phyloP scores from a whole-genome alignment of 2,888 invertebrate genomes.

The Diaphora mendica region DNA sequence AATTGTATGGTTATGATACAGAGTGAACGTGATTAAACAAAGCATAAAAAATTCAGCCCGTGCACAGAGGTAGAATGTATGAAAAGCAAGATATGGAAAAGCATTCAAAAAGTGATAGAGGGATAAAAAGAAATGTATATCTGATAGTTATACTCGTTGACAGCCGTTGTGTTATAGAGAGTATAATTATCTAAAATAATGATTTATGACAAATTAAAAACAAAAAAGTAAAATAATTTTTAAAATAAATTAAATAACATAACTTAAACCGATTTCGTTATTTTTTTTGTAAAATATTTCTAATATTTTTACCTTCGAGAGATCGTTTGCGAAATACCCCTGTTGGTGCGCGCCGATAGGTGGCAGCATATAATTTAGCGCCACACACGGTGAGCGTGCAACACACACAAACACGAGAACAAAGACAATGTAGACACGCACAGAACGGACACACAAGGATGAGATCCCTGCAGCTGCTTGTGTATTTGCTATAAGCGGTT shows the following conservation, averaged over 20 bases:
- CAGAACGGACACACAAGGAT: conserved; percentile 84
- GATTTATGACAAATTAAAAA: conserved; percentile 70
- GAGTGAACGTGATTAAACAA: conserved; percentile 80
- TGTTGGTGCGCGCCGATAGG: conserved; percentile 86
- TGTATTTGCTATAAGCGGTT: conserved; percentile 85
- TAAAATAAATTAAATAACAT: conserved; percentile 65
- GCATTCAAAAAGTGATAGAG: conserved; percentile 82
- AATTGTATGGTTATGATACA: conserved; percentile 79
- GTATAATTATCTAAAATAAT: conserved; percentile 76
- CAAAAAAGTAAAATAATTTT: conserved; percentile 59
- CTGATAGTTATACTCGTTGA: conserved; percentile 73
- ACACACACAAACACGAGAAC: conserved; percentile 87
- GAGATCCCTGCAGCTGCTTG: conserved; percentile 77
- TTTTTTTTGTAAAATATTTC: conserved; percentile 75
- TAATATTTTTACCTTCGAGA: conserved; percentile 95
- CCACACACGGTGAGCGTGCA: conserved; percentile 87
- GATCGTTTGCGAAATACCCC: conserved; percentile 98
- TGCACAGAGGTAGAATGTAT: conserved; percentile 83
- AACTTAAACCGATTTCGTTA: conserved; percentile 77
- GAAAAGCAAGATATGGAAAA: conserved; percentile 84
- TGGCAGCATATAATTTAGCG: conserved; percentile 83
- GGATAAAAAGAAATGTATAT: conserved; percentile 69
- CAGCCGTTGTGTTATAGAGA: conserved; percentile 51
- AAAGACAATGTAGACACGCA: conserved; percentile 87
- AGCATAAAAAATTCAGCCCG: conserved; percentile 83